phyloP scores from a whole-genome alignment of 2,113 vertebrate genomes.

The Catharus fuscescens region DNA sequence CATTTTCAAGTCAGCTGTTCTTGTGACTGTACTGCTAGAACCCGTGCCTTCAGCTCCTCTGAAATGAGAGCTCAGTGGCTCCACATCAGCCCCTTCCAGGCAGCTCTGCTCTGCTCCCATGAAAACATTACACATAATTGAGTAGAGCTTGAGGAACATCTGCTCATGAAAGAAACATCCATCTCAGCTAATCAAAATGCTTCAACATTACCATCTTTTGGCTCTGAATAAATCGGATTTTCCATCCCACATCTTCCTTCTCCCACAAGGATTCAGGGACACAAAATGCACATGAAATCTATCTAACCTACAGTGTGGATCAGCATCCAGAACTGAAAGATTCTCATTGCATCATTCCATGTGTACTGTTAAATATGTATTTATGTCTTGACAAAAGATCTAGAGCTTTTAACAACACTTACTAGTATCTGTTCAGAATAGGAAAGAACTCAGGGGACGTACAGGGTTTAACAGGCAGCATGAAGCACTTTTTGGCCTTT shows the following conservation, averaged over 20 bases:
- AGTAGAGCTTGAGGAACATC: conserved; percentile 7
- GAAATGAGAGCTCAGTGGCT: background rate
- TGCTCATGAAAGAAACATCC: background rate
- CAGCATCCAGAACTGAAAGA: background rate
- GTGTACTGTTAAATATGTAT: background rate
- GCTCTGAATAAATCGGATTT: background rate
- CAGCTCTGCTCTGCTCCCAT: background rate
- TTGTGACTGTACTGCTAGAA: background rate
- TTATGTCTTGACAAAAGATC: background rate
- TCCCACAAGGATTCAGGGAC: background rate
- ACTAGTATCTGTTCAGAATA: background rate
- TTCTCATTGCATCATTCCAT: background rate
- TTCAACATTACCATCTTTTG: background rate
- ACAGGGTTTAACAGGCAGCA: background rate
- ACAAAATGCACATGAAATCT: background rate
- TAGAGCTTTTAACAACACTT: background rate
- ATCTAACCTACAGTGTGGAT: background rate
- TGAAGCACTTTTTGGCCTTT: background rate
- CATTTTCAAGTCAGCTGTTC: background rate
- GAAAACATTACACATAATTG: background rate
- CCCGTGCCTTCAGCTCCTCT: background rate
- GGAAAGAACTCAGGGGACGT: background rate
- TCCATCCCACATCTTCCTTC: background rate
- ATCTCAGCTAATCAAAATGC: background rate
- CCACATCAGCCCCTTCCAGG: background rate